These are phyloP conservation scores for Leucoma salicis DNA, from an alignment of 2,888 invertebrate genomes.

Conservation along the genomic window DNA sequence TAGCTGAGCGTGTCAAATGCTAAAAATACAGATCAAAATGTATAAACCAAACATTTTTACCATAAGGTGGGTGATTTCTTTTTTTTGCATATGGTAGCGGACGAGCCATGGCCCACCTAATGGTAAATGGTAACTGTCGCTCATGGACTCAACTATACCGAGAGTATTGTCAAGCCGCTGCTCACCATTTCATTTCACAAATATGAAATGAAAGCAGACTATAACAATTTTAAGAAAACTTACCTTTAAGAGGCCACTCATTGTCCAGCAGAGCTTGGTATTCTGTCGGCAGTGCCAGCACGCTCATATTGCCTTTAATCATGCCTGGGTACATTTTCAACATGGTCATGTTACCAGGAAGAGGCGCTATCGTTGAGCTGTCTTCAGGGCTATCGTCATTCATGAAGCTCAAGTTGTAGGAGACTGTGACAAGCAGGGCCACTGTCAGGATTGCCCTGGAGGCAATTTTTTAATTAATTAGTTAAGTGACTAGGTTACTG, in stretches of 20 bases:
- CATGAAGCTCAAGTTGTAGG: constrained; percentile 67
- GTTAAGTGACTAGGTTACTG: too few relatives aligned
- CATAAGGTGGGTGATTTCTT: background rate
- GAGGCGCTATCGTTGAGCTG: background rate
- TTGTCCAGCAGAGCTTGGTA: constrained; percentile 48
- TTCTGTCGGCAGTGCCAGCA: background rate
- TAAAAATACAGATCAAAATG: too few relatives aligned
- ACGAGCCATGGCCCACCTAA: too few relatives aligned
- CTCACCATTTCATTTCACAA: too few relatives aligned
- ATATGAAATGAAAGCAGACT: too few relatives aligned
- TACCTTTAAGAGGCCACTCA: constrained; percentile 73
- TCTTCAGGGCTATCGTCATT: constrained; percentile 20
- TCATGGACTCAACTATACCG: too few relatives aligned
- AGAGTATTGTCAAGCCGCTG: too few relatives aligned
- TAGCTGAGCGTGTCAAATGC: too few relatives aligned
- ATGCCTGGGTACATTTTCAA: constrained; percentile 15
- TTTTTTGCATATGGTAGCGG: too few relatives aligned
- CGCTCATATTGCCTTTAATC: background rate
- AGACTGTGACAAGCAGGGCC: constrained; percentile 75
- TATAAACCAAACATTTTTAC: background rate
- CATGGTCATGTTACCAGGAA: constrained; percentile 19
- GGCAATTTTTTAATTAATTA: constrained; percentile 4
- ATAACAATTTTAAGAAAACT: too few relatives aligned
- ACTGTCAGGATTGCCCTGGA: constrained; percentile 76
- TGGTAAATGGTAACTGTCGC: too few relatives aligned